A percentile compares a stretch with the other conserved stretches of the same genome.
Conservation (phyloP, 2,797 vertebrate genomes). For the Heliangelus exortis region DNA sequence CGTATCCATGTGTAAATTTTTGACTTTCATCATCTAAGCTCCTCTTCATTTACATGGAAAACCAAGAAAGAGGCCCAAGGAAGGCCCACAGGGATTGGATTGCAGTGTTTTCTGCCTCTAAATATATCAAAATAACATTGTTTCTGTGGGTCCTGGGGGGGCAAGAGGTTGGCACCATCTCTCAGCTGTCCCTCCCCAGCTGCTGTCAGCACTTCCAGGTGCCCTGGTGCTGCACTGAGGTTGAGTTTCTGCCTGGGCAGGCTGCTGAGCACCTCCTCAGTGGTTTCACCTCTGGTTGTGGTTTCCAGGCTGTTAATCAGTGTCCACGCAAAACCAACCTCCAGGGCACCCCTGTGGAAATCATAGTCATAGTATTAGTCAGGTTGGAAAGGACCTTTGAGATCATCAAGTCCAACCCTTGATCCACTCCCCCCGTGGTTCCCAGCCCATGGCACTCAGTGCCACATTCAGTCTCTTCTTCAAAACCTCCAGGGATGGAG, state of each 20-base stretch:
- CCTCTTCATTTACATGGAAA: background rate
- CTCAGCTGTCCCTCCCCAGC: background rate
- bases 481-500: no score
- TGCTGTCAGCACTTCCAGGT: rapidly evolving
- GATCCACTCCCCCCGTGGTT: no score
- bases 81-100: background rate
- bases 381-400: no score
- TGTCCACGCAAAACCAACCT: background rate
- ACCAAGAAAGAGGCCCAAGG: background rate
- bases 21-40: background rate
- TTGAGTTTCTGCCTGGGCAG: background rate
- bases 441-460: no score
- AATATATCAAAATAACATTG: background rate
- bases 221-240: background rate
- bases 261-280: background rate
- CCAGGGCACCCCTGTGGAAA: background rate
- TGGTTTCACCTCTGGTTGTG: background rate
- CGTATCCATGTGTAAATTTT: background rate
- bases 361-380: no score
- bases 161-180: background rate
- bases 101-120: background rate
- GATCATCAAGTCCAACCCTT: no score
- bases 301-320: background rate
- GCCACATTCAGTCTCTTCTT: no score
- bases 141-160: background rate